phyloP scores from a whole-genome alignment of 1,140 invertebrate genomes.

The Solenopsis fugax region DNA sequence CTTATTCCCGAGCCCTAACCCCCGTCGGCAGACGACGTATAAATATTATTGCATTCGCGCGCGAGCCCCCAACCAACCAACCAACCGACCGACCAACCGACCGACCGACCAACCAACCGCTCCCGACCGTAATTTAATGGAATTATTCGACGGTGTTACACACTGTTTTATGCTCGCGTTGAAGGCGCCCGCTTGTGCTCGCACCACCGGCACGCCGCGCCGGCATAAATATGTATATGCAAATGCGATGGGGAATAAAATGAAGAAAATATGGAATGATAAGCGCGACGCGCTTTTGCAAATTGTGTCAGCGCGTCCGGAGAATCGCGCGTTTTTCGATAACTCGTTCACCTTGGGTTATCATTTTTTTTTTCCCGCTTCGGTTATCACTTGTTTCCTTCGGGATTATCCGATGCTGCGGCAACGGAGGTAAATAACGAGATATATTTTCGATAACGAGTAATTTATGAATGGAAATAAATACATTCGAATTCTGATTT shows the following conservation, averaged over 20 bases:
- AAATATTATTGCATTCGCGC: conserved; percentile 69
- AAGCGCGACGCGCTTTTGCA: conserved; percentile 43
- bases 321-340: conserved; percentile 44
- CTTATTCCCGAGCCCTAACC: neutral
- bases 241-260: conserved; percentile 59
- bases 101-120: neutral
- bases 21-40: conserved; percentile 16
- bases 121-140: conserved; percentile 59
- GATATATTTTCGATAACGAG: conserved; percentile 19
- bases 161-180: conserved; percentile 59
- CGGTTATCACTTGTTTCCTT: neutral
- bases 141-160: conserved; percentile 63
- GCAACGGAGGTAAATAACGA: neutral
- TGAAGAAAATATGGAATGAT: conserved; percentile 61
- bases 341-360: conserved; percentile 28
- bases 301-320: conserved; percentile 48
- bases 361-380: conserved; percentile 33
- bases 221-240: conserved; percentile 62
- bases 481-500: neutral
- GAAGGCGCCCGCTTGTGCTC: conserved; percentile 47
- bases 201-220: neutral
- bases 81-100: neutral
- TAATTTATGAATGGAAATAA: conserved; percentile 1
- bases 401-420: neutral
- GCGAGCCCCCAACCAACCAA: conserved; percentile 5